These are phyloP conservation scores for Conomelus anceps DNA, from an alignment of 2,888 invertebrate genomes.

Conservation along the genomic window DNA sequence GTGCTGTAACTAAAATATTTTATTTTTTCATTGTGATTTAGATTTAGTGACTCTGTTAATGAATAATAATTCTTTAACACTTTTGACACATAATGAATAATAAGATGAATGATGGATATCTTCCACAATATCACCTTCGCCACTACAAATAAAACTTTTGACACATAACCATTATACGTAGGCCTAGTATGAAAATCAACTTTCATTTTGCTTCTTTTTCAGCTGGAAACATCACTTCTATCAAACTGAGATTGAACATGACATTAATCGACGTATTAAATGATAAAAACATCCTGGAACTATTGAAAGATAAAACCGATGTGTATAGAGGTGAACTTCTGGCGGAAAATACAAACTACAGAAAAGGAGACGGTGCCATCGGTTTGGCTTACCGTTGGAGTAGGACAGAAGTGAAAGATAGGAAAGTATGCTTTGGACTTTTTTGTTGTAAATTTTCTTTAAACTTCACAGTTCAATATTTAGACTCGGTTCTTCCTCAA, in stretches of 20 bases:
- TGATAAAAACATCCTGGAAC: not conserved
- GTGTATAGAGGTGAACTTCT: not conserved
- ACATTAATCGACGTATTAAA: too few relatives aligned
- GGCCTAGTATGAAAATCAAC: too few relatives aligned
- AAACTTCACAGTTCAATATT: not conserved
- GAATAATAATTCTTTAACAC: too few relatives aligned
- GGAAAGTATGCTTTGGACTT: constrained; percentile 27
- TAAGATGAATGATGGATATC: too few relatives aligned
- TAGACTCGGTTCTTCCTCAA: constrained; percentile 1
- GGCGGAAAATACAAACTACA: not conserved
- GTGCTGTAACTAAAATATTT: too few relatives aligned
- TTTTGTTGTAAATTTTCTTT: constrained; percentile 41
- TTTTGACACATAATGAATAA: too few relatives aligned
- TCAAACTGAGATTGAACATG: not conserved
- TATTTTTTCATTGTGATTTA: too few relatives aligned
- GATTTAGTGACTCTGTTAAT: too few relatives aligned
- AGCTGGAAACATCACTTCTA: not conserved
- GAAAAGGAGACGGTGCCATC: not conserved
- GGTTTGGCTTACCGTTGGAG: not conserved
- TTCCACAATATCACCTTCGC: too few relatives aligned
- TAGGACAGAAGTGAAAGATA: not conserved
- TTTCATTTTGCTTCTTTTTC: not conserved
- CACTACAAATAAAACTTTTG: too few relatives aligned
- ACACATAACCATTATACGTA: too few relatives aligned
- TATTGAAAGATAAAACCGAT: not conserved